A percentile compares a stretch with the other conserved stretches of the same genome.
Evolutionary conservation across 1,140 invertebrate genomes (phyloP).

Genomic region (Cataglyphis hispanica): DNA sequence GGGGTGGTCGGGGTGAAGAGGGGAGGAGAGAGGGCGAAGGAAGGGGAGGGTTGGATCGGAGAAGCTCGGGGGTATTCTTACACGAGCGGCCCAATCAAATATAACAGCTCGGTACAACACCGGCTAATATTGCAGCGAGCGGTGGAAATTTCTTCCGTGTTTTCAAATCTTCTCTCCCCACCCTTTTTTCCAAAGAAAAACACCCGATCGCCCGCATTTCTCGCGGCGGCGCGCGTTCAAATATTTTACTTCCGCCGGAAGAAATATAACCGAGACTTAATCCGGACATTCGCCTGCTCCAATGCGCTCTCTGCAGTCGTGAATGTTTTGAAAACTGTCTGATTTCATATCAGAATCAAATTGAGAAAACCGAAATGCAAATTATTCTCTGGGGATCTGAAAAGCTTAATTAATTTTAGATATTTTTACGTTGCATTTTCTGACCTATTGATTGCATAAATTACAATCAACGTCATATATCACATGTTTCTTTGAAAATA

Average conservation of each 20-base stretch:
- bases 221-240: slow-evolving; percentile 52
- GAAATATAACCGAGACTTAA: slow-evolving; percentile 60
- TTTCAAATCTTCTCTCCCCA: slow-evolving; percentile 66
- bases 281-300: slow-evolving; percentile 29
- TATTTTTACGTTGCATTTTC: slow-evolving; percentile 22
- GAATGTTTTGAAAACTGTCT: slow-evolving; percentile 55
- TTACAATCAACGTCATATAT: neutral
- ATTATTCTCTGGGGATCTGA: slow-evolving; percentile 20
- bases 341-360: slow-evolving; percentile 52
- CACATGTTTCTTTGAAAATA: neutral
- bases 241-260: slow-evolving; percentile 73
- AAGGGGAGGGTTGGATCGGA: slow-evolving; percentile 30
- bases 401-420: slow-evolving; percentile 3
- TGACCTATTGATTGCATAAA: neutral
- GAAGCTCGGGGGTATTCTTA: slow-evolving; percentile 77
- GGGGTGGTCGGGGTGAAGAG: slow-evolving; percentile 43
- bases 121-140: slow-evolving; percentile 70
- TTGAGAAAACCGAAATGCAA: slow-evolving; percentile 52
- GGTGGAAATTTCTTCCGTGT: slow-evolving; percentile 69
- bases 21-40: neutral
- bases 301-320: slow-evolving; percentile 23
- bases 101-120: slow-evolving; percentile 76
- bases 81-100: slow-evolving; percentile 82
- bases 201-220: slow-evolving; percentile 62
- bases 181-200: slow-evolving; percentile 70